Evolutionary conservation across 2,113 vertebrate species (phyloP).

Genomic region (Pelvicachromis taeniatus): DNA sequence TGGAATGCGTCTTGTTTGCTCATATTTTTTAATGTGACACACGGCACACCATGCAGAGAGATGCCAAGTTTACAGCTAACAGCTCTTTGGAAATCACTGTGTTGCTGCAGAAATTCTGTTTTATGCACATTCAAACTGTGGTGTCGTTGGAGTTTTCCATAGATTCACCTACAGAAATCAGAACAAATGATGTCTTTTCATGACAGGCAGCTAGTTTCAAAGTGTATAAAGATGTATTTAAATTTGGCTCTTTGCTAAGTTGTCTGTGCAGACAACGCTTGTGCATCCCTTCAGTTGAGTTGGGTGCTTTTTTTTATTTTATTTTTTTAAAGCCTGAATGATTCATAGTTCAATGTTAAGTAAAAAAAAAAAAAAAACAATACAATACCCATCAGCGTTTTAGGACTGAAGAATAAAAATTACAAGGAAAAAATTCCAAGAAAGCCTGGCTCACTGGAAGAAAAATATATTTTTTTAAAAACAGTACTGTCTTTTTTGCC

Average conservation of each 20-base stretch:
- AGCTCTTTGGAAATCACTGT: background rate
- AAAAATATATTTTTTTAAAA: too few relatives aligned
- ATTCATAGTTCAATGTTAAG: background rate
- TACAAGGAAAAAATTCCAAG: background rate
- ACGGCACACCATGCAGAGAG: background rate
- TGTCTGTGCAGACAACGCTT: background rate
- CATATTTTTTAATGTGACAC: background rate
- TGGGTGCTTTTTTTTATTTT: background rate
- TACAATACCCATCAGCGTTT: accelerated
- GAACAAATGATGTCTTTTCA: background rate
- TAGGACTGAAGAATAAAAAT: background rate
- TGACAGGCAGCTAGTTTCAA: background rate
- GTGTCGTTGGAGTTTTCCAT: background rate
- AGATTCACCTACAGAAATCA: background rate
- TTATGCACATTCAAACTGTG: background rate
- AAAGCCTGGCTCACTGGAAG: background rate
- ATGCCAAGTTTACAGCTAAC: background rate
- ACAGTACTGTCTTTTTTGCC: background rate
- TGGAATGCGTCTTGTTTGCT: background rate
- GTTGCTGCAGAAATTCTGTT: background rate
- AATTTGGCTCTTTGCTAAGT: background rate
- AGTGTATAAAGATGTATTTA: background rate
- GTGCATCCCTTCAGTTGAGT: background rate
- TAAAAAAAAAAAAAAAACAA: accelerated
- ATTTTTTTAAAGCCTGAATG: background rate